Conservation (phyloP, 2,888 invertebrate species). For the Pseudanteris insignis region DNA sequence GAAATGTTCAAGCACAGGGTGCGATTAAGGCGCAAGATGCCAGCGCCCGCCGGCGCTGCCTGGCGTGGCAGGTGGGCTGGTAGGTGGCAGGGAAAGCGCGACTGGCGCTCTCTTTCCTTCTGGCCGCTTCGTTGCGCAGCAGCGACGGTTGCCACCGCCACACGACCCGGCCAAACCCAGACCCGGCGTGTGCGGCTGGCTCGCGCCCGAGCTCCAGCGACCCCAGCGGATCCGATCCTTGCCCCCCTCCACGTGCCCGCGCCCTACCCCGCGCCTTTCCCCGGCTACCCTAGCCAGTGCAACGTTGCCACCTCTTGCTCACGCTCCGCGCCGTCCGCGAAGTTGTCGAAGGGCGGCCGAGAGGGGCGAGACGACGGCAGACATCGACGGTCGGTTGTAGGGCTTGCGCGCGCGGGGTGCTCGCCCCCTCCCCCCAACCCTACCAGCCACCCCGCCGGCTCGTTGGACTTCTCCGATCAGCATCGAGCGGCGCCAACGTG, state of each 20-base stretch:
- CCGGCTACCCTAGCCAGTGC: too few relatives aligned
- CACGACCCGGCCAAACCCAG: constrained; percentile 58
- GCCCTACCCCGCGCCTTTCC: constrained; percentile 11
- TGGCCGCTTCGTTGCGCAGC: constrained; percentile 49
- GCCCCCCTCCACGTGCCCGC: too few relatives aligned
- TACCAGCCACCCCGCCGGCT: too few relatives aligned
- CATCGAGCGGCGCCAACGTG: constrained; percentile 38
- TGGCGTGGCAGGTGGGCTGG: constrained; percentile 9
- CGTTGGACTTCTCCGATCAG: constrained; percentile 33
- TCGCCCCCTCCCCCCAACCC: background rate
- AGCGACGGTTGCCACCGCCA: constrained; percentile 45
- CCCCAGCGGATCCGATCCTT: constrained; percentile 55
- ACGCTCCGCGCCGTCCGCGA: too few relatives aligned
- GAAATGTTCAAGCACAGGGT: constrained; percentile 28
- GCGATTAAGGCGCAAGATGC: constrained; percentile 24
- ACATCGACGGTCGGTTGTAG: too few relatives aligned
- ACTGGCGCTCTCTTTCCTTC: constrained; percentile 25
- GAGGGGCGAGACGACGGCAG: background rate
- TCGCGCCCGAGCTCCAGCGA: constrained; percentile 54
- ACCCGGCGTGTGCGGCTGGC: constrained; percentile 54
- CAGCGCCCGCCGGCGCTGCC: background rate
- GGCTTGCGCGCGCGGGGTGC: constrained; percentile 11
- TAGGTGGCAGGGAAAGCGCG: constrained; percentile 19
- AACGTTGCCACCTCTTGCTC: constrained; percentile 19
- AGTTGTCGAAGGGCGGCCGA: background rate